phyloP scores from a whole-genome alignment of 1,140 invertebrate genomes.

The Drosophila micromelanica region DNA sequence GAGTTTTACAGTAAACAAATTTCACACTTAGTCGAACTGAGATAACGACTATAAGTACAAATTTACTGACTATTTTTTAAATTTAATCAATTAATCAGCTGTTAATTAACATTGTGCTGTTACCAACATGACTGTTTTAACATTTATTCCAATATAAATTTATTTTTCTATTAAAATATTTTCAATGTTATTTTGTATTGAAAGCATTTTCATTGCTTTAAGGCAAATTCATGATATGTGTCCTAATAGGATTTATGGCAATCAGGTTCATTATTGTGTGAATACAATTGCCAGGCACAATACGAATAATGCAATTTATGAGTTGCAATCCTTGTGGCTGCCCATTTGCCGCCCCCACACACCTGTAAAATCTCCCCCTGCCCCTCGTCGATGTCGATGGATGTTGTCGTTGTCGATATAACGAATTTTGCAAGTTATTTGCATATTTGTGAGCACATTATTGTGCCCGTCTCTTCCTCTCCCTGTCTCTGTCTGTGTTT shows the following conservation, averaged over 20 bases:
- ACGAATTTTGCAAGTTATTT: conserved; percentile 71
- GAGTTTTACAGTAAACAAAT: no score
- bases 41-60: no score
- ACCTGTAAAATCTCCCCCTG: background rate
- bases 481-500: conserved; percentile 9
- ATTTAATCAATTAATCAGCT: no score
- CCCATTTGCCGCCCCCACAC: background rate
- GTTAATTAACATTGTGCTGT: no score
- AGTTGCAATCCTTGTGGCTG: conserved; percentile 43
- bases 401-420: conserved; percentile 48
- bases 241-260: conserved; percentile 39
- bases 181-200: background rate
- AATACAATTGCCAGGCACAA: conserved; percentile 34
- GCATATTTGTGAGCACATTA: conserved; percentile 68
- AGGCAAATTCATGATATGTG: conserved; percentile 24
- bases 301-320: conserved; percentile 52
- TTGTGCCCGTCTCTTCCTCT: conserved; percentile 8
- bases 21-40: no score
- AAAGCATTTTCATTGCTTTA: conserved; percentile 15
- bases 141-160: no score
- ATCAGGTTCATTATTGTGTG: conserved; percentile 40
- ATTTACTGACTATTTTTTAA: no score
- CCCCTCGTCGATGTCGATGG: background rate
- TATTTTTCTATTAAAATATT: conserved; percentile 4
- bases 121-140: no score